Evolutionary conservation across 2,888 invertebrate genomes (phyloP).

Genomic region (Phalera bucephala): DNA sequence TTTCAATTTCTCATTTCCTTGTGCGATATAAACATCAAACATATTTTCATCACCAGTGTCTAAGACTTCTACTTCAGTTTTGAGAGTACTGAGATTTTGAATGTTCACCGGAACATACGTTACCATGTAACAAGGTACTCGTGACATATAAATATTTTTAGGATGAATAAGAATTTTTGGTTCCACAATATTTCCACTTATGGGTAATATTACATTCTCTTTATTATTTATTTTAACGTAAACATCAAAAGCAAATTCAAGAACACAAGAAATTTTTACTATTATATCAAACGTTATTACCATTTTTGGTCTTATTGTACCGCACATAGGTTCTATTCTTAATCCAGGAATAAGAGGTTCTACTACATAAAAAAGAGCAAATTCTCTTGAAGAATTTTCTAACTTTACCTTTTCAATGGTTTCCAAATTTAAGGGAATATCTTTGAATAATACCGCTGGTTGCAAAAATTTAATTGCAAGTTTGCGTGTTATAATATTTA

Average conservation of each 20-base stretch:
- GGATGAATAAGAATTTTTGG: conserved; percentile 78
- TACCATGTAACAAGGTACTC: conserved; percentile 69
- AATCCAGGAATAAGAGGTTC: conserved; percentile 74
- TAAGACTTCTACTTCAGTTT: conserved; percentile 51
- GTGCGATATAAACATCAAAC: conserved; percentile 58
- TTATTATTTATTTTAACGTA: conserved; percentile 69
- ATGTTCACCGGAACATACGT: conserved; percentile 65
- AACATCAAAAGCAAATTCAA: conserved; percentile 67
- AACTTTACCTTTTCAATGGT: conserved; percentile 68
- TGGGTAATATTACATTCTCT: conserved; percentile 62
- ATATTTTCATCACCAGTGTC: conserved; percentile 63
- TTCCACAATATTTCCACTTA: conserved; percentile 74
- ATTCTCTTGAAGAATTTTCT: conserved; percentile 79
- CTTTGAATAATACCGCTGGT: conserved; percentile 57
- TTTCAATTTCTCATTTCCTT: conserved; percentile 63
- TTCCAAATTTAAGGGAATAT: conserved; percentile 67
- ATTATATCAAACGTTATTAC: conserved; percentile 70
- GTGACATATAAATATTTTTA: conserved; percentile 69
- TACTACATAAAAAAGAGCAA: conserved; percentile 74
- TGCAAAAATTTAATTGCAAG: conserved; percentile 69
- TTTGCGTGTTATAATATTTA: conserved; percentile 62
- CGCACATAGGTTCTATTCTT: conserved; percentile 74
- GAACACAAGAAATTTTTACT: conserved; percentile 64
- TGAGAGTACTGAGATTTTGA: conserved; percentile 57
- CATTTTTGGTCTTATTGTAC: conserved; percentile 76